Base-by-base conservation (phyloP, 2,113 vertebrate genomes). In the Oryzias celebensis region DNA sequence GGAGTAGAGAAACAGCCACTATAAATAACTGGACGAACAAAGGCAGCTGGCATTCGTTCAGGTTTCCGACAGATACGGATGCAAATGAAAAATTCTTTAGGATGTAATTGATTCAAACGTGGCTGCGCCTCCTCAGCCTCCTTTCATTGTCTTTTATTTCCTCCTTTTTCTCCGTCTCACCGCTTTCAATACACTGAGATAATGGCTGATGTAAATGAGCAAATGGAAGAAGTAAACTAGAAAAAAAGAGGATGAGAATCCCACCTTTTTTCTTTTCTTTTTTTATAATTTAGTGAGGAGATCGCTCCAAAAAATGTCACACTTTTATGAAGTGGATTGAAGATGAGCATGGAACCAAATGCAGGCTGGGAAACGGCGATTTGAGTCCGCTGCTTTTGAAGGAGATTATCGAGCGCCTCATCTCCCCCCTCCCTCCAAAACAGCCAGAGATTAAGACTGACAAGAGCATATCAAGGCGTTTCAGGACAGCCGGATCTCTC, bases 1-100 rank as follows among this genome's bases (percentile, higher is more conserved):
- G 69, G 63, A 77, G 68, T 73, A 20, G 3, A 49, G n/a, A 28
- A 52, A 62, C 70, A 66, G 51, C 47, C 70, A 41, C 94, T 94
- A 94, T 95, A 97, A 96, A 96, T 96, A 98, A 94, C 93, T 82
- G 93, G 94, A 95, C 94, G 94, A 93, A 96, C 95, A 97, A 97
- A 96, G 93, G 94, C 92, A 93, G 93, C 94, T 96, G 95, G 94
- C 95, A 94, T 95, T 94, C 93, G 95, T 91, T 95, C 92, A 85
- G 90, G 87, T 93, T 93, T 88, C 89, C 86, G 87, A 80, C 85
- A 91, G 89, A 91, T 89, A 90, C 73, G 78, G 85, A 93, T 92
- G 89, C 91, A 93, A 93, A 93, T 92, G 89, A 87, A 91, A 90
- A 88, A 89, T 91, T 90, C 86, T 90, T 90, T 83, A 89, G 90